Evolutionary conservation across 1,140 invertebrate species (phyloP).

Genomic region (Papilio aristodemus): DNA sequence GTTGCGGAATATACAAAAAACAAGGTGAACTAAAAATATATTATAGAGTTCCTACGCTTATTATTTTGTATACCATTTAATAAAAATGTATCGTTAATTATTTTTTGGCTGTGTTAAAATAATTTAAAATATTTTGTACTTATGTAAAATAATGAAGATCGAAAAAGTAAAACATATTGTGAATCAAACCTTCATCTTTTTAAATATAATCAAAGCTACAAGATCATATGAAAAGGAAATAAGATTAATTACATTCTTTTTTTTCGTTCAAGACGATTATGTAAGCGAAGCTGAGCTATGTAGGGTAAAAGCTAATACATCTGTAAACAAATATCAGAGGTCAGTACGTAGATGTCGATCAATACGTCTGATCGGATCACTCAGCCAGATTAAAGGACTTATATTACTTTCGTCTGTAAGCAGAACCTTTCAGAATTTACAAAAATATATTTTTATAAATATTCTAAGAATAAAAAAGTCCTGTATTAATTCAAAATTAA

Average conservation of each 20-base stretch:
- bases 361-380: slow-evolving; percentile 7
- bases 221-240: too few relatives aligned
- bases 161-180: too few relatives aligned
- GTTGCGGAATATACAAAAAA: background rate
- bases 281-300: background rate
- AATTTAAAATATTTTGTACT: too few relatives aligned
- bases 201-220: too few relatives aligned
- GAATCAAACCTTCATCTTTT: too few relatives aligned
- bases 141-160: too few relatives aligned
- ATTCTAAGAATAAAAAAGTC: too few relatives aligned
- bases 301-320: background rate
- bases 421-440: slow-evolving; percentile 4
- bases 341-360: slow-evolving; percentile 15
- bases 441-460: background rate
- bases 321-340: slow-evolving; percentile 15
- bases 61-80: too few relatives aligned
- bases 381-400: background rate
- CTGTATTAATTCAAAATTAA: too few relatives aligned
- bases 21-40: background rate
- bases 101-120: too few relatives aligned
- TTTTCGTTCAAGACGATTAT: background rate
- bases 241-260: background rate
- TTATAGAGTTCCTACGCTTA: background rate
- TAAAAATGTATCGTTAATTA: too few relatives aligned
- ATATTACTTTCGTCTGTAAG: background rate